phyloP scores from a whole-genome alignment of 2,888 invertebrate species.

The Pomacea canaliculata region DNA sequence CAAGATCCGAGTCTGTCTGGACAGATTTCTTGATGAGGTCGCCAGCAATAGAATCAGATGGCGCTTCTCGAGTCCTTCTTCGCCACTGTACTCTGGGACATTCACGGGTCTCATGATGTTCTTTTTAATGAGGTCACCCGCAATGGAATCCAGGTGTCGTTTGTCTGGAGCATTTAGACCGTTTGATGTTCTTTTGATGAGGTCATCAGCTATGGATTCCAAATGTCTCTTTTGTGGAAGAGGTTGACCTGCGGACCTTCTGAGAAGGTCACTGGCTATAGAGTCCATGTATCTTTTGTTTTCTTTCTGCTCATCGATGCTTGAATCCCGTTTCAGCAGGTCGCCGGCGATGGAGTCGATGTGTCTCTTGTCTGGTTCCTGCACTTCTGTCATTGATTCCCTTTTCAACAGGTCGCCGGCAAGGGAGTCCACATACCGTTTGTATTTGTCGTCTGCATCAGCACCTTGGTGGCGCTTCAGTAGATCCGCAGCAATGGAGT shows the following conservation, averaged over 20 bases:
- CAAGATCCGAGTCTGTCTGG: too few relatives aligned
- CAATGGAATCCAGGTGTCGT: not conserved
- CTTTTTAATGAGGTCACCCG: too few relatives aligned
- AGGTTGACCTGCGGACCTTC: not conserved
- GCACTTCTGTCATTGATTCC: not conserved
- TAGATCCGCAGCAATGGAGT: not conserved
- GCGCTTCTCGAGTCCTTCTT: not conserved
- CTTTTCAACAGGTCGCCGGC: slow-evolving; percentile 13
- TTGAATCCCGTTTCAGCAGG: not conserved
- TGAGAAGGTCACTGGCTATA: slow-evolving; percentile 7
- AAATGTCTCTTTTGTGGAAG: slow-evolving; percentile 2
- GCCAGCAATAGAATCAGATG: not conserved
- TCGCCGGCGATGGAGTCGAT: slow-evolving; percentile 13
- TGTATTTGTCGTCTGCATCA: not conserved
- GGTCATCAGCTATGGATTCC: slow-evolving; percentile 10
- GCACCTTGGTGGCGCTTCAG: not conserved
- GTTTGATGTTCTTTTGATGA: not conserved
- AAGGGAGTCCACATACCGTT: slow-evolving; percentile 12
- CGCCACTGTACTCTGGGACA: too few relatives aligned
- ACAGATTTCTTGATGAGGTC: slow-evolving; percentile 1
- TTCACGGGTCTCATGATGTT: too few relatives aligned
- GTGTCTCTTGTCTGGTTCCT: not conserved
- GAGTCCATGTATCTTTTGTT: slow-evolving; percentile 1
- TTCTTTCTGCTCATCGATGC: not conserved
- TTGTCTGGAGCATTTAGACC: not conserved